Percentiles rank a stretch among this genome's conserved stretches.
Evolutionary conservation across 1,140 invertebrate genomes (phyloP).

Genomic region (Lasioglossum albipes): DNA sequence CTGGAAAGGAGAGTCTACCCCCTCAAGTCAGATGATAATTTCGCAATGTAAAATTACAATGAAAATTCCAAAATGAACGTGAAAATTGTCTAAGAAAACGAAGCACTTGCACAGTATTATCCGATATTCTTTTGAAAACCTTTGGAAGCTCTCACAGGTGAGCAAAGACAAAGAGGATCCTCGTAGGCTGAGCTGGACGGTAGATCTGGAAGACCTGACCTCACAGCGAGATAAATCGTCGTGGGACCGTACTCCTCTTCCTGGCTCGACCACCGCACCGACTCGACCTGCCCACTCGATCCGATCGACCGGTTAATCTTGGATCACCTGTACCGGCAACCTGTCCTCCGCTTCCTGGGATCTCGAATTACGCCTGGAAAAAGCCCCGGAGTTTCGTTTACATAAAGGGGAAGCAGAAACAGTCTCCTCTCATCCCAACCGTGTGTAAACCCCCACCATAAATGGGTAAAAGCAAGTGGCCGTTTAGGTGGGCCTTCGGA

Average conservation of each 20-base stretch:
- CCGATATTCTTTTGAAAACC: no score
- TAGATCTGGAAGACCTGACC: slow-evolving; percentile 42
- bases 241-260: slow-evolving; percentile 29
- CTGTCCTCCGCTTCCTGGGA: slow-evolving; percentile 45
- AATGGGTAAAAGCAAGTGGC: neutral
- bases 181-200: slow-evolving; percentile 26
- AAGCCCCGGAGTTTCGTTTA: slow-evolving; percentile 50
- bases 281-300: slow-evolving; percentile 11
- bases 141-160: neutral
- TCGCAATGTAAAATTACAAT: no score
- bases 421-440: neutral
- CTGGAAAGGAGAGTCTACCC: no score
- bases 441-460: slow-evolving; percentile 8
- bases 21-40: no score
- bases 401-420: neutral
- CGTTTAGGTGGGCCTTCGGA: slow-evolving; percentile 23
- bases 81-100: no score
- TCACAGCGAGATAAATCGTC: slow-evolving; percentile 55
- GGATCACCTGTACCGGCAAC: slow-evolving; percentile 49
- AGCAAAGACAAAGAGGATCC: slow-evolving; percentile 48
- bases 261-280: neutral
- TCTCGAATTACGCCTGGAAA: slow-evolving; percentile 62
- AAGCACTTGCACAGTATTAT: no score
- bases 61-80: no score
- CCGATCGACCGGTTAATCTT: slow-evolving; percentile 55